phyloP scores from a whole-genome alignment of 1,140 invertebrate genomes.

The Stenopsyche tienmushanensis region DNA sequence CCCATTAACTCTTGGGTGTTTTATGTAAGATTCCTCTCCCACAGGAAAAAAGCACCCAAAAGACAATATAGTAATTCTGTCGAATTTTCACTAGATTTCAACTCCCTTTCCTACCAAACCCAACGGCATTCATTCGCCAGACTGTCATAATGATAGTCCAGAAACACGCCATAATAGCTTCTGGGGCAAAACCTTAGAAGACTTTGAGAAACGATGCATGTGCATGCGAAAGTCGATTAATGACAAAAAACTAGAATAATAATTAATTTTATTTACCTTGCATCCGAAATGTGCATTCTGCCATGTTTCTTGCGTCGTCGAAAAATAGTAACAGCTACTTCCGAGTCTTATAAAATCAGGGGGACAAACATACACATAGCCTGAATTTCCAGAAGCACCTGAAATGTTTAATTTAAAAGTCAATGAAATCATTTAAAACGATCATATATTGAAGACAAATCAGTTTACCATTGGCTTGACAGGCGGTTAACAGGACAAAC shows the following conservation, averaged over 20 bases:
- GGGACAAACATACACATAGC: slow-evolving; percentile 70
- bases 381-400: no score
- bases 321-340: slow-evolving; percentile 75
- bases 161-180: no score
- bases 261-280: slow-evolving; percentile 48
- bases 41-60: no score
- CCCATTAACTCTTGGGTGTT: no score
- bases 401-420: no score
- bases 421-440: no score
- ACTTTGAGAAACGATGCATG: not conserved
- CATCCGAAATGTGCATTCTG: slow-evolving; percentile 71
- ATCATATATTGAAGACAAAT: no score
- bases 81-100: not conserved
- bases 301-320: slow-evolving; percentile 66
- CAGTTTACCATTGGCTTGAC: no score
- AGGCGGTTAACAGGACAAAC: no score
- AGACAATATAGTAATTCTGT: no score
- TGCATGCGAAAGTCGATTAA: not conserved
- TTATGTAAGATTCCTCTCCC: no score
- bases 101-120: not conserved
- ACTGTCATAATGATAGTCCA: not conserved
- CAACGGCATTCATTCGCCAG: not conserved
- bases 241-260: not conserved
- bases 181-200: no score
- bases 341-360: slow-evolving; percentile 69